Conservation (phyloP, 2,113 vertebrate genomes). For the Caloenas nicobarica region DNA sequence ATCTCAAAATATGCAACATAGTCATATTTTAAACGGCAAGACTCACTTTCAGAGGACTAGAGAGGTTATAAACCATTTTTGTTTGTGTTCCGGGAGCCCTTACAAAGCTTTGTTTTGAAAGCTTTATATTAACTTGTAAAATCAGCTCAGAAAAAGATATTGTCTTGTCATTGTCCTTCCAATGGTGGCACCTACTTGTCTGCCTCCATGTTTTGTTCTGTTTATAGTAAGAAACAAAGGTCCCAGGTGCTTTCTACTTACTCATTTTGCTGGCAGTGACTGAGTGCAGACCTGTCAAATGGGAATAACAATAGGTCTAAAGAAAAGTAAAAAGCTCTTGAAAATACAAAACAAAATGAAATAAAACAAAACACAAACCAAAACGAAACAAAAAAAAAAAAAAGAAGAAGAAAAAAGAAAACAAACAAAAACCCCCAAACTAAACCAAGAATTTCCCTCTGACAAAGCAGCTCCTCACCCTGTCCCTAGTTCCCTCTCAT, state of each 20-base stretch:
- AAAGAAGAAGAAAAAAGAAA: no score
- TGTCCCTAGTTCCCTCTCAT: background rate
- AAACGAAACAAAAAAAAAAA: no score
- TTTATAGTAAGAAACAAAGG: background rate
- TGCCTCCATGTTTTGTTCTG: background rate
- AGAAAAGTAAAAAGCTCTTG: background rate
- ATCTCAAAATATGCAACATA: background rate
- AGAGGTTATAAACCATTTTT: background rate
- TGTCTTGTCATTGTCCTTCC: constrained; percentile 14
- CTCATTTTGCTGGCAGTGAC: background rate
- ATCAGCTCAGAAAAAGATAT: background rate
- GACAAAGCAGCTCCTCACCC: background rate
- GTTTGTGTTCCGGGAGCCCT: background rate
- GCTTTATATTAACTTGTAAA: background rate
- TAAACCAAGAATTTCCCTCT: background rate
- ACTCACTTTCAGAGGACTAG: background rate
- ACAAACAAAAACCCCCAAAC: no score
- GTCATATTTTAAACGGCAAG: background rate
- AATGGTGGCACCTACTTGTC: background rate
- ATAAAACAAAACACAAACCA: no score
- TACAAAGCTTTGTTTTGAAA: constrained; percentile 8
- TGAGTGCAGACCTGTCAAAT: background rate
- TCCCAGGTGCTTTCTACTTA: background rate
- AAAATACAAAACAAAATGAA: background rate
- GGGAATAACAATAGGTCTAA: background rate